Evolutionary conservation across 2,797 vertebrate species (phyloP).

Genomic region (Channallabes apus): DNA sequence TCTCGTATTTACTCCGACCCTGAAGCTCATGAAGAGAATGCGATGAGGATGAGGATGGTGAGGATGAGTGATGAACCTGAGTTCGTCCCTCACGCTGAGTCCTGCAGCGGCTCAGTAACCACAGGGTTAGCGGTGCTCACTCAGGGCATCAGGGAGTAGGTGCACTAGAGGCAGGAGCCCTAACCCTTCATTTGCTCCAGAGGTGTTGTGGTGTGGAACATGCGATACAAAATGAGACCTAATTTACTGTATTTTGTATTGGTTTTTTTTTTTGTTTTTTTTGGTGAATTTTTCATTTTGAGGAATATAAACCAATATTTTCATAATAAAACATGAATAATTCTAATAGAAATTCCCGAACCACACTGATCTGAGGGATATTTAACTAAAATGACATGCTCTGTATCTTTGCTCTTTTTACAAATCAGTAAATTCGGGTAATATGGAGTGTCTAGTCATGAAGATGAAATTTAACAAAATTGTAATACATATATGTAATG

Average conservation of each 20-base stretch:
- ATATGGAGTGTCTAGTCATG: too few species aligned
- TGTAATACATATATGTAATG: too few species aligned
- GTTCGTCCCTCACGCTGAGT: not conserved
- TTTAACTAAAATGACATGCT: not conserved
- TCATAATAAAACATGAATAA: not conserved
- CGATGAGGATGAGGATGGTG: not conserved
- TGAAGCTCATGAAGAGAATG: not conserved
- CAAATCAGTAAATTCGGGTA: too few species aligned
- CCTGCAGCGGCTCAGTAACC: constrained; percentile 9
- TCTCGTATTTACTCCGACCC: not conserved
- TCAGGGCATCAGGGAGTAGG: not conserved
- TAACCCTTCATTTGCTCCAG: not conserved
- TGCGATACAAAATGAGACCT: not conserved
- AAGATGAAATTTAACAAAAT: too few species aligned
- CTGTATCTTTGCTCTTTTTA: too few species aligned
- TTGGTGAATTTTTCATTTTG: not conserved
- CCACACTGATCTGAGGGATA: not conserved
- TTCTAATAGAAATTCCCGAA: not conserved
- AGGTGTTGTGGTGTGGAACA: not conserved
- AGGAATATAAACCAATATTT: not conserved
- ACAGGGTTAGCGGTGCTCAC: constrained; percentile 2
- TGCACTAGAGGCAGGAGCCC: not conserved
- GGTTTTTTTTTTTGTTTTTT: not conserved
- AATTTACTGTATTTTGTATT: not conserved
- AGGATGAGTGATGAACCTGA: not conserved